Base-by-base conservation (phyloP, 2,797 vertebrate species). In the Pygocentrus nattereri region DNA sequence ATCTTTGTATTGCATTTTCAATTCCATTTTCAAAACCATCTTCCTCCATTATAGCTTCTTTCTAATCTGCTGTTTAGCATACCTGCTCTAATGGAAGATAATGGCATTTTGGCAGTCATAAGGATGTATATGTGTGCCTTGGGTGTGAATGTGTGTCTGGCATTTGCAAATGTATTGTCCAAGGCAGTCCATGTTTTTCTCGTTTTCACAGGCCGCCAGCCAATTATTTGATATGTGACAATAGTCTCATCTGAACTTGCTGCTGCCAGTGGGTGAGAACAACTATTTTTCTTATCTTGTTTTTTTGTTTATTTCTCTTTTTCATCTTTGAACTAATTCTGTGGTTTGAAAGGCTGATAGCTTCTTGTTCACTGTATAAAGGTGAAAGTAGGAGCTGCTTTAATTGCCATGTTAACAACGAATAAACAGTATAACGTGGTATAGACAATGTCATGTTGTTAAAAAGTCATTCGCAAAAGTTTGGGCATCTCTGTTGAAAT, bases 221-320 rank as follows among this genome's bases (percentile, higher is more conserved):
- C 74, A 90, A 81, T 91, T 84, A 88, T 81, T 65, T 84, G 79
- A 80, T 68, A 82, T 84, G 70, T 87, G 73, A 86, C 88, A 88
- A 87, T 83, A 88, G 85, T 87, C 85, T 86, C 61, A 85, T 83
- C 56, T 81, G 34, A 59, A 67, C 74, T 62, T 31, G 30, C 16
- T 78, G 61, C 34, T 79, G 58, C 34, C 34, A 83, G 83, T 68
- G 81, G 83, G 82, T 88, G 88, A 86, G 52, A 85, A 87, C 56
- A 83, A 30, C 27, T 74, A 25, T 25, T 56, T 65, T 58, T 31
- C 31, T 19, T 23, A 27, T 11, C 58, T 59, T 47, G 61, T 50
- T 7, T 3, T 15, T 34, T 7, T 3, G 15, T 34, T n/a, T 13
- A n/a, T 52, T 34, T 21, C 21, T 0, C 68, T 74, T 13, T 54